Evolutionary conservation across 2,797 vertebrate species (phyloP), one percentile per base, ranked within the genome.

Genomic region (Manis javanica): DNA sequence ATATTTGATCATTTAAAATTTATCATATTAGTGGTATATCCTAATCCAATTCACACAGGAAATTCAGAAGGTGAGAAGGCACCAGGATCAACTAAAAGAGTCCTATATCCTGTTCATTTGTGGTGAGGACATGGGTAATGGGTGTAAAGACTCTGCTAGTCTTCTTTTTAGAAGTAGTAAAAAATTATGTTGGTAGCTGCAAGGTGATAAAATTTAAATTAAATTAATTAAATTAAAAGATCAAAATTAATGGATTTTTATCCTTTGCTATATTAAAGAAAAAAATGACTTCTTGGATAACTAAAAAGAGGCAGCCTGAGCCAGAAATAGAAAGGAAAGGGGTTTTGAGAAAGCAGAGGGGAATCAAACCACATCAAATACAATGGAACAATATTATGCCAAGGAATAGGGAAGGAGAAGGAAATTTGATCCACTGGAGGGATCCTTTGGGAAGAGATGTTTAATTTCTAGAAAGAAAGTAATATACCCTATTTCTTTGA

Each of bases 381-480:
- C 71, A 87, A 87, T 53, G 3, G 42, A 71, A 91, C 37, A 75
- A 63, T 55, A 66, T 51, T 34, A 82, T 39, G 63, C 26, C 42
- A 61, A 94, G 4, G 26, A 81, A 91, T n/a, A n/a, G 23, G 15
- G 26, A 69, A 90, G 21, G 34, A 74, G 26, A 63, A 84, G 3
- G 37, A 92, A 77, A n/a, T 64, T 34, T 81, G 29, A 77, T 63
- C 42, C 29, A 55, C 0, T 88, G 29, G 18, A 42, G 24, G 19
- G 55, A 71, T 51, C 26, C 42, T 81, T 90, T 57, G 14, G 23
- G 34, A 72, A 88, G 18, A 64, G 15, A 79, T 8, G 0, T 59
- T 59, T 51, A 89, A 21, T 93, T 92, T 68, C 63, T 55, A n/a
- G 74, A 86, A 91, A 90, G 66, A 84, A 85, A 82, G 9, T 9